Evolutionary conservation across 2,888 invertebrate species (phyloP), one percentile per base, ranked within the genome.

Genomic region (Ligdia adustata): DNA sequence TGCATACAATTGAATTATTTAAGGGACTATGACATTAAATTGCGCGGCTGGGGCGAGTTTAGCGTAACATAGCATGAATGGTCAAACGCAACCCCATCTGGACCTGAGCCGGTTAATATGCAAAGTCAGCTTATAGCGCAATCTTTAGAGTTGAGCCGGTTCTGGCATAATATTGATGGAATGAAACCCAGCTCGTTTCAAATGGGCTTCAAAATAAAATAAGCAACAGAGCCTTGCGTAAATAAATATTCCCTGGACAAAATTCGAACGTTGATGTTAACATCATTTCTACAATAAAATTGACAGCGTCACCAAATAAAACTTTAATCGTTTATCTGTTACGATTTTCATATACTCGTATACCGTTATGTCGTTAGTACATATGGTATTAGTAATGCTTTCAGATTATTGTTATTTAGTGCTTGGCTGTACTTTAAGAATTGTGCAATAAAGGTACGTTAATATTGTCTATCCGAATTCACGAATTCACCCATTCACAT

Each of bases 1-100:
- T 69, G 73, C 70, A 72, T 66, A 64, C 58, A 66, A 72, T 67
- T 74, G 70, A 75, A 74, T 79, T 75, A 72, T 74, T 73, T 67
- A 75, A 64, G 56, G 68, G 71, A 69, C 76, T 74, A 74, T 72
- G 66, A 68, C 62, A 68, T 64, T 66, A 75, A 71, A 72, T 74
- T 74, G 68, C 62, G 60, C 67, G 54, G 60, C 52, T 57, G 57
- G 57, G 64, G 62, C 55, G 57, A 66, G 61, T 61, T 58, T 56
- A 57, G 53, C 52, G 55, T 60, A 63, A 69, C 61, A 60, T 61
- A 56, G 54, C 59, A 56, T 57, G 59, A 66, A 67, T 60, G 50
- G 49, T 49, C 53, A 56, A 49, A 48, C 34, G 52, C 45, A 55
- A 53, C 40, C 55, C 50, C 53, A 59, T 37, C 40, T 47, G 47